Evolutionary conservation across 2,797 vertebrate species (phyloP).

Genomic region (Dryobates pubescens): DNA sequence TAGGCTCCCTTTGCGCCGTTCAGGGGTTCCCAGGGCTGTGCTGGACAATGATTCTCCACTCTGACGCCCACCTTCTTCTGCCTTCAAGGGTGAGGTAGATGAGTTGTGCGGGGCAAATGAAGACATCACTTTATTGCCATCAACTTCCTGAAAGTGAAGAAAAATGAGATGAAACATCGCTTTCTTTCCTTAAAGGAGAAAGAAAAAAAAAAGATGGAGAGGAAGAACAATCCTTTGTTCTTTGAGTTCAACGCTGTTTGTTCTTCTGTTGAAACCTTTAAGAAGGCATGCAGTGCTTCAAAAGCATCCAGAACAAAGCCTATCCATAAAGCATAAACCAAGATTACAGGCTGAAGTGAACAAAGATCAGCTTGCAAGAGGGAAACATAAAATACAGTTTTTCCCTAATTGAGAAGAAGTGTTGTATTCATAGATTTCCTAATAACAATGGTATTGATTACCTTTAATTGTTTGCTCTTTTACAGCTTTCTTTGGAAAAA

Average conservation of each 20-base stretch:
- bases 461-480: conserved; percentile 63
- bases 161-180: conserved; percentile 36
- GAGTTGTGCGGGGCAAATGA: conserved; percentile 95
- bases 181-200: conserved; percentile 12
- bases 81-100: conserved; percentile 98
- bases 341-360: conserved; percentile 59
- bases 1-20: conserved; percentile 96
- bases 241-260: conserved; percentile 44
- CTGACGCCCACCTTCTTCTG: conserved; percentile 90
- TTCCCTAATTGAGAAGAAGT: conserved; percentile 67
- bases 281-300: conserved; percentile 48
- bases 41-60: conserved; percentile 86
- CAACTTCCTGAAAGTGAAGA: conserved; percentile 86
- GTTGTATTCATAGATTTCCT: conserved; percentile 46
- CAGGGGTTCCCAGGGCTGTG: conserved; percentile 90
- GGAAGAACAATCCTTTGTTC: conserved; percentile 56
- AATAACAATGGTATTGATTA: conserved; percentile 72
- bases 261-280: conserved; percentile 58
- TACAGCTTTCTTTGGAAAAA: conserved; percentile 28
- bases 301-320: conserved; percentile 65
- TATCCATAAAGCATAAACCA: conserved; percentile 48
- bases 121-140: conserved; percentile 93
- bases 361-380: conserved; percentile 62
- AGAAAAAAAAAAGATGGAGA: not conserved
- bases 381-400: conserved; percentile 62